Evolutionary conservation across 2,113 vertebrate genomes (phyloP).

Genomic region (Oreochromis tanganicae): DNA sequence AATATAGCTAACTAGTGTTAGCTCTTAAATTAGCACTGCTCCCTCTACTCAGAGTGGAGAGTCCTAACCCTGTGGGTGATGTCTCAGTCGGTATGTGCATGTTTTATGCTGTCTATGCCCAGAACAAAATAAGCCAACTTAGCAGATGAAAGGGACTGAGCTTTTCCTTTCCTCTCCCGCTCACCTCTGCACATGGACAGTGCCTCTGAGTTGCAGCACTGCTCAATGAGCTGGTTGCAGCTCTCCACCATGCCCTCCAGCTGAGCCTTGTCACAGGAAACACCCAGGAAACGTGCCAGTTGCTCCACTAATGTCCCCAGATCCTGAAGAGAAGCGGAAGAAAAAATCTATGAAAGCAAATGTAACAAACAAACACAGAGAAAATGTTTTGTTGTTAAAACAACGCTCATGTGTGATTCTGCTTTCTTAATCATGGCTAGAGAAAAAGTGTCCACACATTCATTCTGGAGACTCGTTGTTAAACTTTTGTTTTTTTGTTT

Average conservation of each 20-base stretch:
- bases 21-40: not conserved
- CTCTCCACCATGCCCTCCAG: slow-evolving; percentile 88
- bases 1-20: not conserved
- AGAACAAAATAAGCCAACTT: not conserved
- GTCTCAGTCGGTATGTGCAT: not conserved
- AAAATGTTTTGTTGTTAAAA: not conserved
- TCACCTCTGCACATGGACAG: slow-evolving; percentile 90
- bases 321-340: slow-evolving; percentile 70
- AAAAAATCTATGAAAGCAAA: not conserved
- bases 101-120: not conserved
- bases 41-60: not conserved
- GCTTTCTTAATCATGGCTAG: not conserved
- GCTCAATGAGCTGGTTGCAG: slow-evolving; percentile 95
- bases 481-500: too few relatives aligned
- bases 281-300: slow-evolving; percentile 87
- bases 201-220: slow-evolving; percentile 92
- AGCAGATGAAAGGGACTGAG: not conserved
- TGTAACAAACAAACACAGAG: not conserved
- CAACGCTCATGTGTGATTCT: not conserved
- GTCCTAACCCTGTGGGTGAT: not conserved
- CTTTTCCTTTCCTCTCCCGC: not conserved
- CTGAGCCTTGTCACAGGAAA: slow-evolving; percentile 93
- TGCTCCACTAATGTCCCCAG: slow-evolving; percentile 86
- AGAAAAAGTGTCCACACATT: not conserved
- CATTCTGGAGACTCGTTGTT: too few relatives aligned